Conservation (phyloP, 1,140 invertebrate genomes). For the Saccostrea echinata region DNA sequence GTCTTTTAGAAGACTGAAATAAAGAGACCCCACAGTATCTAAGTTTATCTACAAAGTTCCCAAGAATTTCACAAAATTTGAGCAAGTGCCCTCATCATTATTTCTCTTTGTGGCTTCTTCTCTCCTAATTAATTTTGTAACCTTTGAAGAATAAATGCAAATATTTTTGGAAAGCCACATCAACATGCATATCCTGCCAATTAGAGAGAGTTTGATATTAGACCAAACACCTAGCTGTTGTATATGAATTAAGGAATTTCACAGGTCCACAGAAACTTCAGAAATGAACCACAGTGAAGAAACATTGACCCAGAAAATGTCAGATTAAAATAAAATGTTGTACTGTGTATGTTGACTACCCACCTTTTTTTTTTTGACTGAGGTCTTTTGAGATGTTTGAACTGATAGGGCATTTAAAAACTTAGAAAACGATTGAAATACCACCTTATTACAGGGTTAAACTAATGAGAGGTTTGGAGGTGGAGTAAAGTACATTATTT, state of each 20-base stretch:
- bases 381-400: conserved; percentile 4
- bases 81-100: conserved; percentile 10
- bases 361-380: not conserved
- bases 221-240: not conserved
- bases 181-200: not conserved
- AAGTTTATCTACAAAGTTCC: conserved; percentile 5
- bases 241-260: conserved; percentile 8
- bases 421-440: conserved; percentile 1
- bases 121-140: conserved; percentile 11
- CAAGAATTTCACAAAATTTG: not conserved
- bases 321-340: not conserved
- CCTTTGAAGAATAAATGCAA: conserved; percentile 13
- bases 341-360: not conserved
- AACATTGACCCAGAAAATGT: not conserved
- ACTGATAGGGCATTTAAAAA: conserved; percentile 7
- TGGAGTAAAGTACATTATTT: not conserved
- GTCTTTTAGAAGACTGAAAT: not conserved
- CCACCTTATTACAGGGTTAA: not conserved
- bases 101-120: not conserved
- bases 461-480: conserved; percentile 16
- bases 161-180: conserved; percentile 25
- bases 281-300: not conserved
- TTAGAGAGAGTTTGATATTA: not conserved
- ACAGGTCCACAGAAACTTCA: not conserved
- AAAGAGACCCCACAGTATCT: not conserved